These are phyloP conservation scores for Acleris cristana DNA, from an alignment of 2,888 invertebrate genomes.

Conservation along the genomic window DNA sequence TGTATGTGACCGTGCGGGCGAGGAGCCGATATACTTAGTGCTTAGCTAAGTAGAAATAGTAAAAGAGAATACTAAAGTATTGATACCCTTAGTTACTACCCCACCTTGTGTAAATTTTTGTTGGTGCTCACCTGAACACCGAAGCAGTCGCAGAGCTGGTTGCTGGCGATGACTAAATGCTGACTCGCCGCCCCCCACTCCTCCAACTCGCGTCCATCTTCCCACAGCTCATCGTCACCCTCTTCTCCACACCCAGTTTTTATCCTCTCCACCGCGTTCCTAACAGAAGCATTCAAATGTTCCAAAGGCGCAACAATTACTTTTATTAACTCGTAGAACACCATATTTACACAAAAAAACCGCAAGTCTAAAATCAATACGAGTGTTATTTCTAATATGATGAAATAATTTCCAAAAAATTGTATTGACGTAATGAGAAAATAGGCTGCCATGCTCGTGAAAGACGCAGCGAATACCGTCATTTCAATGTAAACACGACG, in stretches of 20 bases:
- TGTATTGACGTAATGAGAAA: not conserved
- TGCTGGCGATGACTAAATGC: not conserved
- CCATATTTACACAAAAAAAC: not conserved
- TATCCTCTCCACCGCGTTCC: not conserved
- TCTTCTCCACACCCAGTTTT: not conserved
- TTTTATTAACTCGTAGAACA: not conserved
- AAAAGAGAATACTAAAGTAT: too few relatives aligned
- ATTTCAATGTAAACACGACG: not conserved
- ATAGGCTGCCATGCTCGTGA: not conserved
- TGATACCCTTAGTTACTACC: too few relatives aligned
- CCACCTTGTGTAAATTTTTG: too few relatives aligned
- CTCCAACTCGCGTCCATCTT: not conserved
- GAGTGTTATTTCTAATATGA: not conserved
- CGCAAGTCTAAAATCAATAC: not conserved
- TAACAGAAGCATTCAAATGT: not conserved
- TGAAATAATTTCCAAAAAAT: not conserved
- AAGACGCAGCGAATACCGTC: not conserved
- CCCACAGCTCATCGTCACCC: not conserved
- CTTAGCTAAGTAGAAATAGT: too few relatives aligned
- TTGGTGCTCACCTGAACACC: not conserved
- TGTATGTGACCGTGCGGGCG: too few relatives aligned
- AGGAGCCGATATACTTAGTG: too few relatives aligned
- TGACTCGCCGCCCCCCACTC: constrained; percentile 3
- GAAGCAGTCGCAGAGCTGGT: not conserved
- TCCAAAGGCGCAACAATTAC: not conserved